These are phyloP conservation scores for Eueides isabella DNA, from an alignment of 1,140 invertebrate genomes.

Conservation along the genomic window DNA sequence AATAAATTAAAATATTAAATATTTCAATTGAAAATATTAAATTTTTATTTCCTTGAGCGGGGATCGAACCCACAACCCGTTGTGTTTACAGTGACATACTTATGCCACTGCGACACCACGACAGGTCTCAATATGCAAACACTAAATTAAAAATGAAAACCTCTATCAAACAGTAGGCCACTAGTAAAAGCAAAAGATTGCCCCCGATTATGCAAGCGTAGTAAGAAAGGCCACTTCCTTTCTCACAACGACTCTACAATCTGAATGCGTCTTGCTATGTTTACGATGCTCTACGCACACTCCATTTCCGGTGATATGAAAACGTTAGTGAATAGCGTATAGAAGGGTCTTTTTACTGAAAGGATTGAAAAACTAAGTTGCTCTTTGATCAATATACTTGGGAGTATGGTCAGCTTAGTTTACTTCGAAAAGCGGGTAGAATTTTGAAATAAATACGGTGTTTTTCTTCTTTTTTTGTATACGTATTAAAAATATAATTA, in stretches of 20 bases:
- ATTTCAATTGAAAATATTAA: too few species aligned
- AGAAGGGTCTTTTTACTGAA: constrained; percentile 35
- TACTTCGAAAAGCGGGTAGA: not conserved
- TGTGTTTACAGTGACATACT: too few species aligned
- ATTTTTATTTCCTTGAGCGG: too few species aligned
- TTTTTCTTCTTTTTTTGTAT: not conserved
- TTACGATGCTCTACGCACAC: constrained; percentile 62
- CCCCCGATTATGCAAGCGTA: constrained; percentile 54
- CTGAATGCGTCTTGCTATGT: constrained; percentile 68
- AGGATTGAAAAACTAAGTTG: constrained; percentile 66
- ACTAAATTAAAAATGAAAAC: constrained; percentile 31
- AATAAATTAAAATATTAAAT: too few species aligned
- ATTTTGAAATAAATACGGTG: not conserved
- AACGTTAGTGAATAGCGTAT: constrained; percentile 51
- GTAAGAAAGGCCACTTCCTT: constrained; percentile 42
- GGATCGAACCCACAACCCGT: too few species aligned
- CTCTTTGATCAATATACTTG: constrained; percentile 52
- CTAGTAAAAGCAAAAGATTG: constrained; percentile 43
- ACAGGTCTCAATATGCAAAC: not conserved
- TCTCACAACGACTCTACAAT: constrained; percentile 37
- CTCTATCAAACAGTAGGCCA: constrained; percentile 24
- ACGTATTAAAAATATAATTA: too few species aligned
- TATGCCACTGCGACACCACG: too few species aligned
- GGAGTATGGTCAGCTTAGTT: not conserved
- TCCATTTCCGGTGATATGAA: constrained; percentile 64